A percentile compares a stretch with the other conserved stretches of the same genome.
Evolutionary conservation across 2,888 invertebrate species (phyloP).

Genomic region (Lysandra coridon): DNA sequence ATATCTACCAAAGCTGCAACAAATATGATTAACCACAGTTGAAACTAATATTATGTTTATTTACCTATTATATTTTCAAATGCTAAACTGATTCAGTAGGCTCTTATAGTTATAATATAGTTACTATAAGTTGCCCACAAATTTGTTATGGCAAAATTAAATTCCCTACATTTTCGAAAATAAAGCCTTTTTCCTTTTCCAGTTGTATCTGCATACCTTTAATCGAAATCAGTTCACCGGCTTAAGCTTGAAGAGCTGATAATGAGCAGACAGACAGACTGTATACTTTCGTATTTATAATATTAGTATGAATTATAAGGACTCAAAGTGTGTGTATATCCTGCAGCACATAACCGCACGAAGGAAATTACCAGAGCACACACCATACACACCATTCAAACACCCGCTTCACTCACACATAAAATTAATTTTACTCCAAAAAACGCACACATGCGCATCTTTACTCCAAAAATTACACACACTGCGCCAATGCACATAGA

Average conservation of each 20-base stretch:
- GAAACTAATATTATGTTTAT: no score
- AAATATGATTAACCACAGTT: no score
- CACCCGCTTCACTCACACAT: slow-evolving; percentile 39
- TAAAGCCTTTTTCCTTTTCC: no score
- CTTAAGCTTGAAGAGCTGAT: not conserved
- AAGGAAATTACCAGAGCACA: slow-evolving; percentile 43
- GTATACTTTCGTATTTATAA: not conserved
- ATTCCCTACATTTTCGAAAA: no score
- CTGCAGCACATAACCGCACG: slow-evolving; percentile 32
- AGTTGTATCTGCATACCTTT: no score
- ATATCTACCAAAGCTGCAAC: no score
- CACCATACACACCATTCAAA: slow-evolving; percentile 36
- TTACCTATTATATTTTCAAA: no score
- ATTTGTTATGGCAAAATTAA: no score
- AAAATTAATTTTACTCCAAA: slow-evolving; percentile 39
- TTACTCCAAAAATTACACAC: slow-evolving; percentile 59
- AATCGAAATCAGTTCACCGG: no score
- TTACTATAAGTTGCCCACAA: no score
- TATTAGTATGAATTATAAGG: not conserved
- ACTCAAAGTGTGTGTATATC: slow-evolving; percentile 28
- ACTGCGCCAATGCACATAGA: slow-evolving; percentile 51
- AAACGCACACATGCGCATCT: slow-evolving; percentile 49
- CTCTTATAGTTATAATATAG: no score
- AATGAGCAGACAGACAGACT: not conserved
- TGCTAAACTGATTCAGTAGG: no score